phyloP scores from a whole-genome alignment of 1,140 invertebrate genomes.

The Carposina sasakii region DNA sequence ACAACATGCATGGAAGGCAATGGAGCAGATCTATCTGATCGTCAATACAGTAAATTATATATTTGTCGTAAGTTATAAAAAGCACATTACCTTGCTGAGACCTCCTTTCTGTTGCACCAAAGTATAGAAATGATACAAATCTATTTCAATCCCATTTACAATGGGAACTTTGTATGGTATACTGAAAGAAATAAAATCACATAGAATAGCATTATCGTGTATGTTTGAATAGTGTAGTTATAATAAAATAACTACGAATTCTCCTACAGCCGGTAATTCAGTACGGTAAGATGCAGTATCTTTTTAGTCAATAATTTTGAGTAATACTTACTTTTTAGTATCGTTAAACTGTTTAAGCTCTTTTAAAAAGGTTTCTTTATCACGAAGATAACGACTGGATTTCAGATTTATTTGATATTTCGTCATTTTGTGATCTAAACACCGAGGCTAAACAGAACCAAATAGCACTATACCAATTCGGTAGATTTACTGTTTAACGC shows the following conservation, averaged over 20 bases:
- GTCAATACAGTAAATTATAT: too few species aligned
- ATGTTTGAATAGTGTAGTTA: too few species aligned
- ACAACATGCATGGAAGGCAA: too few species aligned
- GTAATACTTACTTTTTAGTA: constrained; percentile 82
- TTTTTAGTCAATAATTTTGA: too few species aligned
- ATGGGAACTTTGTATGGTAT: constrained; percentile 75
- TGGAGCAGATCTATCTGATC: too few species aligned
- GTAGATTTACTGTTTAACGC: too few species aligned
- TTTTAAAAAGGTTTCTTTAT: constrained; percentile 82
- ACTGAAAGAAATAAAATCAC: constrained; percentile 39
- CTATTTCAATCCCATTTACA: constrained; percentile 91
- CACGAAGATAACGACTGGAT: constrained; percentile 60
- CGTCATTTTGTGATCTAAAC: constrained; percentile 41
- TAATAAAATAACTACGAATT: too few species aligned
- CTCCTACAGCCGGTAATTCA: too few species aligned
- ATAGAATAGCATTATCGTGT: too few species aligned
- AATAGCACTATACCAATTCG: background rate
- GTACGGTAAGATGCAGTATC: too few species aligned
- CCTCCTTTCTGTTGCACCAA: constrained; percentile 93
- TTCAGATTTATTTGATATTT: constrained; percentile 67
- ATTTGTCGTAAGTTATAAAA: too few species aligned
- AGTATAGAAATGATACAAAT: constrained; percentile 91
- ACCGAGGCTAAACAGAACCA: background rate
- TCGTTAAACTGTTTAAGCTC: constrained; percentile 89
- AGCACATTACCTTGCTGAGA: constrained; percentile 88